These are phyloP conservation scores for Phyllostomus discolor DNA, from an alignment of 2,113 vertebrate genomes.

Conservation along the genomic window DNA sequence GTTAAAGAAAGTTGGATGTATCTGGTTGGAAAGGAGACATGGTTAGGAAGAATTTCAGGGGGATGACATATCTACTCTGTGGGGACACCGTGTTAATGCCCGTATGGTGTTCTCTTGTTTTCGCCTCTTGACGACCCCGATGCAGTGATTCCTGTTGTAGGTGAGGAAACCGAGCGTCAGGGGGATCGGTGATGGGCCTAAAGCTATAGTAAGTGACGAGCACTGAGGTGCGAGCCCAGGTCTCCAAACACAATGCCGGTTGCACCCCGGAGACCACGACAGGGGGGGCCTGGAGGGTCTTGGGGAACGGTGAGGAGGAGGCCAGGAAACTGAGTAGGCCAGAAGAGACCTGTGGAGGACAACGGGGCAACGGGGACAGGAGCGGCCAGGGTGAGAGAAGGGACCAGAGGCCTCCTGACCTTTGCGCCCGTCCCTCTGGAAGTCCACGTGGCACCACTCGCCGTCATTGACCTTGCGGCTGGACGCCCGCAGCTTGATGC, in stretches of 20 bases:
- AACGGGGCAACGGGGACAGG: neutral
- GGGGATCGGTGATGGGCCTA: neutral
- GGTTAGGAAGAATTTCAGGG: neutral
- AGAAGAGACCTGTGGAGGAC: neutral
- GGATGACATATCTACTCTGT: neutral
- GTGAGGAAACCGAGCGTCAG: neutral
- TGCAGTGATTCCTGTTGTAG: neutral
- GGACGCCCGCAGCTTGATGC: slow-evolving; percentile 90
- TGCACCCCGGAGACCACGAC: neutral
- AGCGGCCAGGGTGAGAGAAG: neutral
- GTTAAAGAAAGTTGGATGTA: neutral
- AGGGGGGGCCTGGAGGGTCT: neutral
- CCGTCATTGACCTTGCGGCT: slow-evolving; percentile 90
- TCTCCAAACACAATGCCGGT: neutral
- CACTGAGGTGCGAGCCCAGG: neutral
- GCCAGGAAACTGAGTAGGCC: neutral
- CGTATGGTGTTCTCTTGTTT: neutral
- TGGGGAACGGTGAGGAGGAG: neutral
- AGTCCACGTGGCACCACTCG: slow-evolving; percentile 95
- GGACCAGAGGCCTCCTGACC: slow-evolving; percentile 78
- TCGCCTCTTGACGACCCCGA: neutral
- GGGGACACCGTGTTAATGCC: neutral
- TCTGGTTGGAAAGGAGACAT: neutral
- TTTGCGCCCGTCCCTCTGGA: slow-evolving; percentile 91
- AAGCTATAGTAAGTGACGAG: neutral